Percentiles rank a stretch among this genome's conserved stretches.
These are phyloP conservation scores for Capromys pilorides DNA, from an alignment of 2,797 vertebrate species.

Conservation along the genomic window DNA sequence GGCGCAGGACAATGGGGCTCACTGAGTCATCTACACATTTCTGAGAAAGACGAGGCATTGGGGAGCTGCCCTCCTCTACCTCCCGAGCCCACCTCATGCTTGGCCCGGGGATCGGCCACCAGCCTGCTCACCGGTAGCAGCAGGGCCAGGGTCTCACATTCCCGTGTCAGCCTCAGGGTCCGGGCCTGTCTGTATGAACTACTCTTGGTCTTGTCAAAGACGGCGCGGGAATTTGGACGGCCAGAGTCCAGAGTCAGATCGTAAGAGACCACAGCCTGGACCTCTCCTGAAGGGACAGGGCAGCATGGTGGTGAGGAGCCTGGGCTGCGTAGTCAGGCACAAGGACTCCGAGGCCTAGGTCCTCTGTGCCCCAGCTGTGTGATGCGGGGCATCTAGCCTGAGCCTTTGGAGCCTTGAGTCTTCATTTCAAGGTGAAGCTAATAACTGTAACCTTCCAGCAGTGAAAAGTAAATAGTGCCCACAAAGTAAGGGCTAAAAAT, in stretches of 20 bases:
- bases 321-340: background rate
- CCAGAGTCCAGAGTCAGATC: constrained; percentile 78
- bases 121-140: constrained; percentile 70
- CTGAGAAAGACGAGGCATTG: constrained; percentile 73
- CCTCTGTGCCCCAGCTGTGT: background rate
- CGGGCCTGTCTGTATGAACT: background rate
- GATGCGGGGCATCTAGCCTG: background rate
- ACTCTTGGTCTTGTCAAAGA: constrained; percentile 73
- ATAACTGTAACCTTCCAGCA: background rate
- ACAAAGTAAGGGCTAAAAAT: background rate
- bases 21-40: constrained; percentile 87
- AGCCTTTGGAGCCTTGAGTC: background rate
- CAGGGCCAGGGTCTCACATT: constrained; percentile 65
- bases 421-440: constrained; percentile 30
- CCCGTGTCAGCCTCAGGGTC: background rate
- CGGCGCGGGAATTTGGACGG: constrained; percentile 47
- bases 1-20: constrained; percentile 84
- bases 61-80: background rate
- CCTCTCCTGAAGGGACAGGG: constrained; percentile 49
- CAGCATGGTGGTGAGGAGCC: background rate
- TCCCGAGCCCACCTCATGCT: background rate
- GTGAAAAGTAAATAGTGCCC: constrained; percentile 22
- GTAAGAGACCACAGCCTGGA: constrained; percentile 70
- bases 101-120: background rate
- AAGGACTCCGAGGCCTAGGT: background rate